These are phyloP conservation scores for Gastrophryne carolinensis DNA, from an alignment of 2,797 vertebrate species.

Conservation along the genomic window DNA sequence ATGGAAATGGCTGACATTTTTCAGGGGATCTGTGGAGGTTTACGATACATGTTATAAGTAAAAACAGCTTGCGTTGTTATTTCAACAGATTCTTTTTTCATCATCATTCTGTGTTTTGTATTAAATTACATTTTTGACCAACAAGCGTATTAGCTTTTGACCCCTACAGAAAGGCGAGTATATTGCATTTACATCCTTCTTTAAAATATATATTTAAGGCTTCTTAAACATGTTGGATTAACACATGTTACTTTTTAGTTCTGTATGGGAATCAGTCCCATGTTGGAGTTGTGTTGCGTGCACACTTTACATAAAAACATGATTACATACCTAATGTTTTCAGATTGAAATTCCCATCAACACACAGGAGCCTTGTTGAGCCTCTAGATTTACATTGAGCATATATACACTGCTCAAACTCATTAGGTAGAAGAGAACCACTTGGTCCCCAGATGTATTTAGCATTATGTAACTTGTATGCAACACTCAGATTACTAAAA, in stretches of 20 bases:
- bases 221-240: not conserved
- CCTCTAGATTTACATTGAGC: conserved; percentile 34
- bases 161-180: not conserved
- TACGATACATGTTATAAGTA: too few species aligned
- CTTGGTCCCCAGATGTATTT: conserved; percentile 43
- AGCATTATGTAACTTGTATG: conserved; percentile 14
- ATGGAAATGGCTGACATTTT: too few species aligned
- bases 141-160: not conserved
- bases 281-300: conserved; percentile 13
- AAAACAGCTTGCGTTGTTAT: too few species aligned
- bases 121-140: not conserved
- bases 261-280: not conserved
- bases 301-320: conserved; percentile 26
- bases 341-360: conserved; percentile 34
- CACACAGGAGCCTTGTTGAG: conserved; percentile 45
- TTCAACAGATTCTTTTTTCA: too few species aligned
- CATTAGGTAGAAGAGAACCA: conserved; percentile 44
- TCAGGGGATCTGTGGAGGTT: too few species aligned
- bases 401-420: conserved; percentile 44
- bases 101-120: not conserved
- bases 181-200: not conserved
- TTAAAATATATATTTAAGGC: not conserved
- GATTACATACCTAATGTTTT: conserved; percentile 41
- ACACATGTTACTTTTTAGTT: conserved; percentile 26
- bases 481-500: conserved; percentile 14